phyloP scores from a whole-genome alignment of 2,113 vertebrate species.

The Poicephalus meyeri region DNA sequence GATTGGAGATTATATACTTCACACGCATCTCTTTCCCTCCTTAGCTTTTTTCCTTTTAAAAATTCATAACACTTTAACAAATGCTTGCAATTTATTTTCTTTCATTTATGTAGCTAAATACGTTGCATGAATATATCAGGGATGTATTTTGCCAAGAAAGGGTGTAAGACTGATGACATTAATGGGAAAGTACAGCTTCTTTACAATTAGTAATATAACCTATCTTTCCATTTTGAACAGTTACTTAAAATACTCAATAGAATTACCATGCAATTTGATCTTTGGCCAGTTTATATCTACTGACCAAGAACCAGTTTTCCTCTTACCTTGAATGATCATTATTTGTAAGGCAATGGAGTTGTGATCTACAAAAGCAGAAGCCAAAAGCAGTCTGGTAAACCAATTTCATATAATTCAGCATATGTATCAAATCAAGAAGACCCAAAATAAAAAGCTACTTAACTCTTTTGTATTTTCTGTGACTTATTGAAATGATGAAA shows the following conservation, averaged over 20 bases:
- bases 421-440: not conserved
- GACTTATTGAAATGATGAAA: not conserved
- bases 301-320: not conserved
- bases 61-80: not conserved
- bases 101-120: not conserved
- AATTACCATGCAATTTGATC: not conserved
- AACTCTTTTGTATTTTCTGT: not conserved
- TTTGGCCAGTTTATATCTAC: not conserved
- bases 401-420: not conserved
- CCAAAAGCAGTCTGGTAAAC: not conserved
- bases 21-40: not conserved
- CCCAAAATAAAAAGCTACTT: not conserved
- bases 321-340: not conserved
- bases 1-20: not conserved
- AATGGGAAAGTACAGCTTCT: not conserved
- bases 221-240: not conserved
- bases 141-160: not conserved
- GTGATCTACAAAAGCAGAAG: not conserved
- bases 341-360: not conserved
- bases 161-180: not conserved
- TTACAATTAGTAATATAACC: not conserved
- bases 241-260: not conserved
- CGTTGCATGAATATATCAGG: not conserved
- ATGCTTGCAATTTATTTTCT: not conserved
- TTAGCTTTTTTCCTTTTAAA: not conserved